phyloP scores from a whole-genome alignment of 2,113 vertebrate species.

The Gopherus flavomarginatus region DNA sequence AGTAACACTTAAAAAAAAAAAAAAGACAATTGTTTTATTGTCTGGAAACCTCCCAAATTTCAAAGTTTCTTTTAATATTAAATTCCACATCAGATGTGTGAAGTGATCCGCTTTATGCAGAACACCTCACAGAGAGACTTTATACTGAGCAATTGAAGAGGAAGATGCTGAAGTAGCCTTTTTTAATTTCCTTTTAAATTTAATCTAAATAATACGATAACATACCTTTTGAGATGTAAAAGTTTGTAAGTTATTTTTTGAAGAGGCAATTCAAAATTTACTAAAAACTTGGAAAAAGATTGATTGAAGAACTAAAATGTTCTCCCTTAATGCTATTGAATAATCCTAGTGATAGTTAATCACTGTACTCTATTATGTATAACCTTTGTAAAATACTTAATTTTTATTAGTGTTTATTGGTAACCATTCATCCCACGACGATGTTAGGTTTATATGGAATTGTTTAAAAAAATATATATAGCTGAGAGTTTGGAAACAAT shows the following conservation, averaged over 20 bases:
- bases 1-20: not conserved
- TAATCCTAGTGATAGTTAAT: not conserved
- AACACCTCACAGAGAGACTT: not conserved
- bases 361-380: not conserved
- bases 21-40: not conserved
- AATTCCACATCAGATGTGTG: not conserved
- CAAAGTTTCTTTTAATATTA: not conserved
- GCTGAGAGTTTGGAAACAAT: not conserved
- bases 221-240: not conserved
- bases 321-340: not conserved
- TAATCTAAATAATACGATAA: not conserved
- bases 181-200: not conserved
- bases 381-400: rapidly evolving
- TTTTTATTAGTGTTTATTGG: not conserved
- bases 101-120: not conserved
- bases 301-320: not conserved
- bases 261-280: not conserved
- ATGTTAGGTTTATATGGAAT: not conserved
- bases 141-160: not conserved
- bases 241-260: not conserved
- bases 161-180: not conserved
- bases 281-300: not conserved
- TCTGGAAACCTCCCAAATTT: not conserved
- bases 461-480: not conserved
- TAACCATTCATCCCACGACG: not conserved